Conservation (phyloP, 2,113 vertebrate species). For the Petroica traversi region DNA sequence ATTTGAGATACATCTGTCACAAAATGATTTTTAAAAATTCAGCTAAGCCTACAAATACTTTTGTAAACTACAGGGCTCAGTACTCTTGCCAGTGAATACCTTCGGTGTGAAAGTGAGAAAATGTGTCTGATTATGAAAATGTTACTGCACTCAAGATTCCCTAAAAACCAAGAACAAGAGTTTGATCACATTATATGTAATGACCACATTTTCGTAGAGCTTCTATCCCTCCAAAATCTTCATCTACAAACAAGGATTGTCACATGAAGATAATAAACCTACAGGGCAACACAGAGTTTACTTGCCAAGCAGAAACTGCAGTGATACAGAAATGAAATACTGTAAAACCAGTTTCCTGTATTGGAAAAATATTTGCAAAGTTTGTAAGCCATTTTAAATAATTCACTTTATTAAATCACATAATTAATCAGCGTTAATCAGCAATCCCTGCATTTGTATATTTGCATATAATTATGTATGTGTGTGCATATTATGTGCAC, state of each 20-base stretch:
- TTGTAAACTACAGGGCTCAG: neutral
- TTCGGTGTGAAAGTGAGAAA: neutral
- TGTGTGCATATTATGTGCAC: neutral
- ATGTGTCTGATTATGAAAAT: neutral
- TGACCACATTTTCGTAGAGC: neutral
- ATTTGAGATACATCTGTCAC: neutral
- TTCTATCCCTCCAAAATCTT: neutral
- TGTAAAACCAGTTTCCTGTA: neutral
- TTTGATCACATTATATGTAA: neutral
- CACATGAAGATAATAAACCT: neutral
- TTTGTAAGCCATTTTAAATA: neutral
- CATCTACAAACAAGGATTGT: neutral
- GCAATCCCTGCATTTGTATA: accelerated
- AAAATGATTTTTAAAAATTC: neutral
- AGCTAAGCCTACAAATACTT: neutral
- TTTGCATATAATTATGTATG: neutral
- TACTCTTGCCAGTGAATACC: neutral
- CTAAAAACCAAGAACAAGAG: neutral
- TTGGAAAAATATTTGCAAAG: neutral
- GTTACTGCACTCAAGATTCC: neutral
- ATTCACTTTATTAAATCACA: neutral
- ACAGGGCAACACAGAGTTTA: neutral
- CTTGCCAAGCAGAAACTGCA: neutral
- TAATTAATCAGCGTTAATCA: neutral
- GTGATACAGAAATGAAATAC: neutral